Base-by-base conservation (phyloP, 1,140 invertebrate species). In the Zaprionus kolodkinae region DNA sequence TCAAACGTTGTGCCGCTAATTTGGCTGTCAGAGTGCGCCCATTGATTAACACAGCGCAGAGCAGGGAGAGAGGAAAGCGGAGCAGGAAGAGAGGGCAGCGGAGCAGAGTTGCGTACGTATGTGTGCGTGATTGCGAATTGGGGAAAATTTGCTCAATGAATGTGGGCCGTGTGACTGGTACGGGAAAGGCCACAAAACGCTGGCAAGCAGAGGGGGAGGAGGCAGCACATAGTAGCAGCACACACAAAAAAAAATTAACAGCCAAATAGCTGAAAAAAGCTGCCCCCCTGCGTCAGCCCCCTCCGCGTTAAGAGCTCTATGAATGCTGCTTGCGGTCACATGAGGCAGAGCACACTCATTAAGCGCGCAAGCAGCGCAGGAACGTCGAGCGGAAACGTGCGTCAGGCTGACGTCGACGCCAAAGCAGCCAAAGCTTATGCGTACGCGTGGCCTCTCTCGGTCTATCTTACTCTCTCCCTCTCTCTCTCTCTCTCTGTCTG, bases 71-170 rank as follows among this genome's bases (percentile, higher is more conserved):
- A 3, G n/a, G n/a, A n/a, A n/a, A n/a, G n/a, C n/a, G n/a, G n/a
- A n/a, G n/a, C n/a, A n/a, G n/a, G n/a, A n/a, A n/a, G 27, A 30
- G 21, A 2, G 21, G 21, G 27, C 1, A 30, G 27, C 27, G 27
- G 38, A 13, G 38, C 13, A 11, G 4, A n/a, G 11, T 12, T 40
- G 38, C 13, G 38, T 40, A 0, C 11, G 38, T 21, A 6, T 21
- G 35, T 60, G 38, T 76, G 75, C 6, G 27, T 30, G 27, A 30
- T 30, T 30, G 6, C 57, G 71, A 69, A 68, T 69, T 66, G 74
- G 81, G 81, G 55, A 62, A 74, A 82, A 78, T 87, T 82, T 79
- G 83, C 52, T 87, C 50, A 87, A 87, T 87, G 83, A 82, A 87
- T 76, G 66, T 63, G 79, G 67, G 59, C 35, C 50, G 40, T 21